Conservation (phyloP, 1,140 invertebrate species). For the Caenorhabditis brenneri region DNA sequence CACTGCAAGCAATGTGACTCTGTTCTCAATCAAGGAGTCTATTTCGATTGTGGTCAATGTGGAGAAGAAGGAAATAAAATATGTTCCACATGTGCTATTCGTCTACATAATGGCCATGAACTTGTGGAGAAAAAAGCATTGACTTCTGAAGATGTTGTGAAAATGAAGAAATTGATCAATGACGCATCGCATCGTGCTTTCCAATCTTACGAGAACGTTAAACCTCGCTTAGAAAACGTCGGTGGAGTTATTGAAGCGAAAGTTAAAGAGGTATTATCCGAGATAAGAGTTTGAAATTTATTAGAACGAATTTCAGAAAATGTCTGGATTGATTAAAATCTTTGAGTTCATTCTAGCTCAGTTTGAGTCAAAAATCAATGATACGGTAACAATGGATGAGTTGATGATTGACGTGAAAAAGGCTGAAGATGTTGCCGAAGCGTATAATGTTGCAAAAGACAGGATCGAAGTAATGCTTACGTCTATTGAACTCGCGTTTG, state of each 20-base stretch:
- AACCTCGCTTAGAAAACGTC: neutral
- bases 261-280: neutral
- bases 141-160: neutral
- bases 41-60: constrained; percentile 13
- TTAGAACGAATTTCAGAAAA: neutral
- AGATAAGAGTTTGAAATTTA: neutral
- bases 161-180: constrained; percentile 1
- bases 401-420: constrained; percentile 11
- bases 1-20: neutral
- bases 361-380: neutral
- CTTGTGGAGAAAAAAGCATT: constrained; percentile 40
- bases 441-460: neutral
- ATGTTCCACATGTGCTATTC: constrained; percentile 36
- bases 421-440: neutral
- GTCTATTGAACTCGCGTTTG: neutral
- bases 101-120: constrained; percentile 26
- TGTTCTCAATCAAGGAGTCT: neutral
- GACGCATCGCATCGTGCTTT: neutral
- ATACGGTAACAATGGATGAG: neutral
- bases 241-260: neutral
- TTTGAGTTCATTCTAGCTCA: neutral
- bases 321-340: neutral
- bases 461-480: neutral
- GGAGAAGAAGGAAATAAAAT: neutral
- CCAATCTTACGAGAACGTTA: neutral